Evolutionary conservation across 1,140 invertebrate species (phyloP).

Genomic region (Notospermus geniculatus): DNA sequence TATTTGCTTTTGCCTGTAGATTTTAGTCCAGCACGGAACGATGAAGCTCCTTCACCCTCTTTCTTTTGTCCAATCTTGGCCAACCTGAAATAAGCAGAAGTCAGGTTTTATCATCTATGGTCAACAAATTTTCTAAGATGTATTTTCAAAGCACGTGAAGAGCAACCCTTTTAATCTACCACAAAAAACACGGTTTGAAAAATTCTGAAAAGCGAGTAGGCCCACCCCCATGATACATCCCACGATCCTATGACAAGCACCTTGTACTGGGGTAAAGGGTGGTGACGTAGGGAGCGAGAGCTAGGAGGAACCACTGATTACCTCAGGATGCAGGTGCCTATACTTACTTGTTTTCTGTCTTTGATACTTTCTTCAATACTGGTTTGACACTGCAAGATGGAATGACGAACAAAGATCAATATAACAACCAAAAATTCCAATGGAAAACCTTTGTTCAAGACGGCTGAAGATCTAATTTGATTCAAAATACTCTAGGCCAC

Average conservation of each 20-base stretch:
- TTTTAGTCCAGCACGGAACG: slow-evolving; percentile 99
- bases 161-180: too few species aligned
- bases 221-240: too few species aligned
- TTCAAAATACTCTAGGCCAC: too few species aligned
- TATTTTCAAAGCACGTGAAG: too few species aligned
- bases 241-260: background rate
- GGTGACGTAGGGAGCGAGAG: background rate
- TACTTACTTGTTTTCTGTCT: slow-evolving; percentile 93
- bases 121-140: too few species aligned
- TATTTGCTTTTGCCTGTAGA: slow-evolving; percentile 99
- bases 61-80: slow-evolving; percentile 55
- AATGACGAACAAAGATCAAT: too few species aligned
- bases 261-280: background rate
- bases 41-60: slow-evolving; percentile 88
- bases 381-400: slow-evolving; percentile 84
- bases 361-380: slow-evolving; percentile 98
- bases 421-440: too few species aligned
- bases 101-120: background rate
- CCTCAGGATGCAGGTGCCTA: slow-evolving; percentile 9
- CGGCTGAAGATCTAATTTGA: too few species aligned
- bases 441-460: too few species aligned
- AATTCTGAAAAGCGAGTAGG: too few species aligned
- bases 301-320: background rate
- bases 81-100: slow-evolving; percentile 89
- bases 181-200: slow-evolving; percentile 4